Base-by-base conservation (phyloP, 92 coral and sea anemone species). In the Plumapathes pennacea region DNA sequence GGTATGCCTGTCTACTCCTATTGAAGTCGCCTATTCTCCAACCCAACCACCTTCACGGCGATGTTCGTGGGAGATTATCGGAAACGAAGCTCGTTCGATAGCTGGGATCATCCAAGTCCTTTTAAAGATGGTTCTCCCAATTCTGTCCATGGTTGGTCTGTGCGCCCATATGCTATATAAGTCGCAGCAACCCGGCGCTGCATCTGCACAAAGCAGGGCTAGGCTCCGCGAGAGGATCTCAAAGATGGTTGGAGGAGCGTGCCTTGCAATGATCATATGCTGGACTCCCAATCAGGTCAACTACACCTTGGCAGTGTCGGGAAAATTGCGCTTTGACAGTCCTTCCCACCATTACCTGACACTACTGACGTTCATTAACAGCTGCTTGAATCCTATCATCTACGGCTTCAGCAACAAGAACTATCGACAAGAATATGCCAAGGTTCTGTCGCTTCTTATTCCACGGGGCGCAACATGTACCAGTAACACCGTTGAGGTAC, bases 261-360 rank as follows among this genome's bases (percentile, higher is more conserved):
- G 32, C 20, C 2, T 57, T 3, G 19, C 29, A 17, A 22, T 38
- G 33, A 57, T 57, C 0, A 9, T 57, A 17, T 57, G 64, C 8
- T 57, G 38, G 17, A 49, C 49, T 32, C 64, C 64, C 17, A 38
- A 25, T 37, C 64, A 57, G 64, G 41, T 21, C 33, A 57, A 57
- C 50, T 57, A 57, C 49, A 36, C 64, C 9, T 5, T 57, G 49
- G 64, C 64, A 57, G 19, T 57, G 64, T 45, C 31, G 62, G 47
- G 62, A 36, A 56, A 32, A 56, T n/a, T 34, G 2, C 20, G 21
- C 0, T 33, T 56, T 11, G 62, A 36, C 15, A 31, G 30, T 22
- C 37, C 7, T 22, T n/a, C 26, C n/a, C 48, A 56, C 20, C 62
- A 56, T 30, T 15, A 6, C 4, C 62, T 56, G 20, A 33, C 61